Evolutionary conservation across 2,888 invertebrate species (phyloP).

Genomic region (Raillietiella orientalis): DNA sequence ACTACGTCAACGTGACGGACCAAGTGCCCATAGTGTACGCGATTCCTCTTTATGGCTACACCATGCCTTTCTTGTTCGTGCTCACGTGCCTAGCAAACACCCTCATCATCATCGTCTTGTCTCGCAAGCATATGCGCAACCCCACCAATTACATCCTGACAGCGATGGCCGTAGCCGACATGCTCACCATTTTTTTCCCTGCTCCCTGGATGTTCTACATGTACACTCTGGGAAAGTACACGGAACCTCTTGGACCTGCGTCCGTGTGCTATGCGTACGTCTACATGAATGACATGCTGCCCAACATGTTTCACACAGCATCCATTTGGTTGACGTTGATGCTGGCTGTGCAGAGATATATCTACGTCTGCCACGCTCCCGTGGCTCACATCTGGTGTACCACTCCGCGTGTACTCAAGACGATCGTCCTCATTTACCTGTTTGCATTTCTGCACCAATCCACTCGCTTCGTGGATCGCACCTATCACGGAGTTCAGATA

Average conservation of each 20-base stretch:
- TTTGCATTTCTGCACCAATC: slow-evolving; percentile 49
- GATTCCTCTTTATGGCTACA: slow-evolving; percentile 35
- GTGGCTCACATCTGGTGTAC: slow-evolving; percentile 41
- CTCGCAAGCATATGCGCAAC: slow-evolving; percentile 61
- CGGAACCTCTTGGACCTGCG: slow-evolving; percentile 38
- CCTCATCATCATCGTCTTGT: slow-evolving; percentile 57
- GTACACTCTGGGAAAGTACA: slow-evolving; percentile 62
- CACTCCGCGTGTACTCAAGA: slow-evolving; percentile 33
- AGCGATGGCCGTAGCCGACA: slow-evolving; percentile 85
- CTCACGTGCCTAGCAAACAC: slow-evolving; percentile 71
- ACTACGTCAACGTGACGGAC: slow-evolving; percentile 31
- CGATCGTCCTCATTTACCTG: slow-evolving; percentile 39
- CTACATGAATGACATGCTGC: slow-evolving; percentile 25
- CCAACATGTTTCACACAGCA: slow-evolving; percentile 68
- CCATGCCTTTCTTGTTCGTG: slow-evolving; percentile 49
- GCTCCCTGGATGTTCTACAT: slow-evolving; percentile 71
- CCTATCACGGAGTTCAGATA: slow-evolving; percentile 10
- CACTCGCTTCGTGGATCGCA: slow-evolving; percentile 43
- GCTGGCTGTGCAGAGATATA: slow-evolving; percentile 65
- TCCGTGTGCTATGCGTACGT: slow-evolving; percentile 42
- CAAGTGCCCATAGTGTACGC: slow-evolving; percentile 29
- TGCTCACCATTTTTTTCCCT: slow-evolving; percentile 65
- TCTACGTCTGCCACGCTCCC: slow-evolving; percentile 76
- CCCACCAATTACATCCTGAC: slow-evolving; percentile 72
- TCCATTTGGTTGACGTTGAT: slow-evolving; percentile 76